Evolutionary conservation across 2,113 vertebrate species (phyloP).

Genomic region (Carollia perspicillata): DNA sequence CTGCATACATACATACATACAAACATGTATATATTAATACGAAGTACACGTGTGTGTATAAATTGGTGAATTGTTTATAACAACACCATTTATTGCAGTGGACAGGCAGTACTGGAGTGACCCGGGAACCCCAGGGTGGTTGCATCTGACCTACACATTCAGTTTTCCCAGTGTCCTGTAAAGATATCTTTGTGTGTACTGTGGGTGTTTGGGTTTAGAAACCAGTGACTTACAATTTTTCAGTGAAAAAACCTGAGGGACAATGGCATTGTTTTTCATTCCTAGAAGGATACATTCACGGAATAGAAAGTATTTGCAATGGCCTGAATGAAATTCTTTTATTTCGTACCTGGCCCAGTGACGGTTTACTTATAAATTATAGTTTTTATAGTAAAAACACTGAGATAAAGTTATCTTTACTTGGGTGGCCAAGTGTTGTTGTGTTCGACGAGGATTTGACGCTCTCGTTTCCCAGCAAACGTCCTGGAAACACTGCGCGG

Average conservation of each 20-base stretch:
- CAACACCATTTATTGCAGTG: neutral
- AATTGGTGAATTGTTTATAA: neutral
- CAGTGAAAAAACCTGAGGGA: neutral
- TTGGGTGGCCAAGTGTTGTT: conserved; percentile 25
- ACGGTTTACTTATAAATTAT: neutral
- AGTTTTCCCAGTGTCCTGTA: neutral
- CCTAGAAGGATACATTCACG: neutral
- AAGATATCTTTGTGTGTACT: neutral
- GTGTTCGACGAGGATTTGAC: neutral
- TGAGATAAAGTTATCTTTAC: neutral
- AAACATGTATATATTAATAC: neutral
- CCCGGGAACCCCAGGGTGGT: neutral
- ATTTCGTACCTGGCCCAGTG: neutral
- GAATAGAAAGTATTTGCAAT: neutral
- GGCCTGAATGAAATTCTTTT: neutral
- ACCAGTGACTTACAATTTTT: neutral
- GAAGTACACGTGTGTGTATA: neutral
- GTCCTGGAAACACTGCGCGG: conserved; percentile 96
- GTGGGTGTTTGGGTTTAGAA: neutral
- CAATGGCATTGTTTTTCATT: neutral
- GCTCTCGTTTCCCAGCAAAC: conserved; percentile 86
- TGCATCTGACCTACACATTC: neutral
- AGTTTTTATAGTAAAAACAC: neutral
- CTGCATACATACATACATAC: neutral
- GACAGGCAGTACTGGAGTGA: neutral